Evolutionary conservation across 2,113 vertebrate genomes (phyloP).

Genomic region (Syrrhaptes paradoxus): DNA sequence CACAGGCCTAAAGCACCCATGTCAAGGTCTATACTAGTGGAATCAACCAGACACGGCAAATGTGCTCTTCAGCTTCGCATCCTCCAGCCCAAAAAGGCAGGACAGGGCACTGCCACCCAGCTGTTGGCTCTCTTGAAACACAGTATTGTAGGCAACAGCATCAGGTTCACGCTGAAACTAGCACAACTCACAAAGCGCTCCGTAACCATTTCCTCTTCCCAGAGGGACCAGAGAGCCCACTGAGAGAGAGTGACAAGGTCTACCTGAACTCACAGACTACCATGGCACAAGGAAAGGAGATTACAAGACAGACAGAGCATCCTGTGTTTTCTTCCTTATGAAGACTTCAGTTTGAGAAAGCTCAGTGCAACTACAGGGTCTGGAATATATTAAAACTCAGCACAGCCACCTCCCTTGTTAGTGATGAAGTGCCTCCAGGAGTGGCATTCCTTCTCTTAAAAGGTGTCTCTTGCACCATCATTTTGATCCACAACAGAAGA

Average conservation of each 20-base stretch:
- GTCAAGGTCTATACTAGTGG: background rate
- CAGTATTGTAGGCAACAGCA: background rate
- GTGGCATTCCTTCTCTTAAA: background rate
- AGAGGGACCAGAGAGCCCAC: background rate
- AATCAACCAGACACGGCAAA: background rate
- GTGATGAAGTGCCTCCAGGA: background rate
- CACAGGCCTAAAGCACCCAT: background rate
- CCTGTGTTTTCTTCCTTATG: background rate
- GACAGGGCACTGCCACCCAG: background rate
- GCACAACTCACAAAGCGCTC: background rate
- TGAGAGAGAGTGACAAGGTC: background rate
- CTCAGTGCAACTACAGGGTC: background rate
- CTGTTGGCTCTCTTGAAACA: background rate
- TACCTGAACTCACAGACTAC: background rate
- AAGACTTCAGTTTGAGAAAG: background rate
- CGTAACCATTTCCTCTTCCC: background rate
- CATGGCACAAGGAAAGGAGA: background rate
- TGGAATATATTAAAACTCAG: background rate
- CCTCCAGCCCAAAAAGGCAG: background rate
- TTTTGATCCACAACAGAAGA: background rate
- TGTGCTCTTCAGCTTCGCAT: accelerated
- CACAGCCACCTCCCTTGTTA: background rate
- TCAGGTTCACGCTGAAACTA: background rate
- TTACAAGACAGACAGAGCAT: background rate
- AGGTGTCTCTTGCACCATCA: background rate